Percentiles rank a stretch among this genome's conserved stretches.
Conservation (phyloP, 2,113 vertebrate species). For the Jacana jacana region DNA sequence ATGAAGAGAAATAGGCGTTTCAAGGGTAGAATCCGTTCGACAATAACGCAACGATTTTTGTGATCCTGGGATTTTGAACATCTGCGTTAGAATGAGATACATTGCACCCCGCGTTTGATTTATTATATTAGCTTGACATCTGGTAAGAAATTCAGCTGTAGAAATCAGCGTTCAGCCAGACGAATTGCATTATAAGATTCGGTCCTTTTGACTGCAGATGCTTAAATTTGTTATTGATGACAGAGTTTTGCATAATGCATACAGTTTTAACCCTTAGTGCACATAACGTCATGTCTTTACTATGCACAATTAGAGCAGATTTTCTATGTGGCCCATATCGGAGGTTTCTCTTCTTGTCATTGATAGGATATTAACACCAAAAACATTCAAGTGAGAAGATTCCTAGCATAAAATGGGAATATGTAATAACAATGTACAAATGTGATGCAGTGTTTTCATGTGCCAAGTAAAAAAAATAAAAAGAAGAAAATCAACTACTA, state of each 20-base stretch:
- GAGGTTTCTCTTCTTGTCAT: neutral
- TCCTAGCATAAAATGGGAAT: neutral
- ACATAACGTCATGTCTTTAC: neutral
- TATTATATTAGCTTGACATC: neutral
- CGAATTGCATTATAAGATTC: neutral
- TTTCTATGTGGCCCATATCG: neutral
- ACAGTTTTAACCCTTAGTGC: neutral
- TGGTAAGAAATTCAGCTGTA: neutral
- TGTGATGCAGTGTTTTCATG: neutral
- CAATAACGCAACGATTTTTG: neutral
- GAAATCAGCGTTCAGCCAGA: neutral
- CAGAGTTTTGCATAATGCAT: neutral
- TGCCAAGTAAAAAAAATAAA: neutral
- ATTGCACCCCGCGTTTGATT: neutral
- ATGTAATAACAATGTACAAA: neutral
- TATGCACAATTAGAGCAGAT: neutral
- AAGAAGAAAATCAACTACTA: neutral
- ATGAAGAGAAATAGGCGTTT: neutral
- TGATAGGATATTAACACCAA: neutral
- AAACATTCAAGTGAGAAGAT: neutral
- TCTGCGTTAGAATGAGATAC: neutral
- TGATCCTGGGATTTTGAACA: neutral
- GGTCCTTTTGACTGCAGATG: neutral
- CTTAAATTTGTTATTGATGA: neutral
- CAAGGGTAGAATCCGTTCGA: neutral